Percentiles rank a stretch among this genome's conserved stretches.
phyloP scores from a whole-genome alignment of 2,113 vertebrate species.

The Rafetus swinhoei region DNA sequence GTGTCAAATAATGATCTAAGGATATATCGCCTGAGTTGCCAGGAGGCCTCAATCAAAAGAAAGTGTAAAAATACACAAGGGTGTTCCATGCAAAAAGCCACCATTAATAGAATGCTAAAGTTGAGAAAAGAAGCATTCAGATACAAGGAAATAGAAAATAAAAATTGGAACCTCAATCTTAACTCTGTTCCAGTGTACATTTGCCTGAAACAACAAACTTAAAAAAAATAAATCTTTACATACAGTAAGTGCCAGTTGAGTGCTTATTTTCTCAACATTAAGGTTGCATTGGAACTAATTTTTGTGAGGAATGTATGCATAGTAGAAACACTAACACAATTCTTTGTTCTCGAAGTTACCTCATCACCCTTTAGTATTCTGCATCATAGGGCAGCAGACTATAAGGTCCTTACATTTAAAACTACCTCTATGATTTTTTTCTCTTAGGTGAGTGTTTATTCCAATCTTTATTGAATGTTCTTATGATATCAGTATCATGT shows the following conservation, averaged over 20 bases:
- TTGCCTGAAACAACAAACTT: not conserved
- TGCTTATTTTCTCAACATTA: not conserved
- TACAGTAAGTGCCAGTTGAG: not conserved
- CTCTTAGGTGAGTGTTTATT: not conserved
- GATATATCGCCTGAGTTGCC: rapidly evolving
- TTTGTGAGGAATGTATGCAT: not conserved
- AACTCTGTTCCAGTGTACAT: not conserved
- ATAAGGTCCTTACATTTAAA: not conserved
- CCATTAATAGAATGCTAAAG: not conserved
- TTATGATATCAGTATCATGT: not conserved
- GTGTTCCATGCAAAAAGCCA: rapidly evolving
- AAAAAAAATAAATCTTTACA: not conserved
- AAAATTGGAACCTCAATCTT: not conserved
- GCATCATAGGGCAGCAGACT: not conserved
- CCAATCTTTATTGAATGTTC: not conserved
- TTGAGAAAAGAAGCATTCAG: not conserved
- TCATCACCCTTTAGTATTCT: not conserved
- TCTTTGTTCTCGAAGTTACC: not conserved
- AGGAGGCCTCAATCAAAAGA: not conserved
- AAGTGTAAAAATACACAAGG: not conserved
- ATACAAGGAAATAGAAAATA: not conserved
- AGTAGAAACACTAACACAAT: rapidly evolving
- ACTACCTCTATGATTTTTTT: not conserved
- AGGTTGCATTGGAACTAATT: not conserved
- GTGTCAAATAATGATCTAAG: not conserved